Evolutionary conservation across 2,113 vertebrate genomes (phyloP).

Genomic region (Hemicordylus capensis): DNA sequence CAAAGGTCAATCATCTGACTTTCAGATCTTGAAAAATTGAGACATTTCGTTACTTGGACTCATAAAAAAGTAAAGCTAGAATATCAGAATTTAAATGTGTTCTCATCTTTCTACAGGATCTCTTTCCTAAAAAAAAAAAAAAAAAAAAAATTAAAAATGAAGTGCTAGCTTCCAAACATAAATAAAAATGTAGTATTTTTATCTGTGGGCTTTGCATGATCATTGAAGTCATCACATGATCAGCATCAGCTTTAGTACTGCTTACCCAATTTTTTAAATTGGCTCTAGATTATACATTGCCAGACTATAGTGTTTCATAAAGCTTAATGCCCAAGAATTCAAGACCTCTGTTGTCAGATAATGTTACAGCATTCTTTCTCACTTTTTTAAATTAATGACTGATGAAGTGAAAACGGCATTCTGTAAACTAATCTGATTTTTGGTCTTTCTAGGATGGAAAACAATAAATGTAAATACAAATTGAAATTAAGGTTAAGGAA

Average conservation of each 20-base stretch:
- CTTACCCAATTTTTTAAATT: conserved; percentile 15
- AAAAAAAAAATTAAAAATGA: no score
- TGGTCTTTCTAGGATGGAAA: conserved; percentile 50
- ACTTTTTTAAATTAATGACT: conserved; percentile 25
- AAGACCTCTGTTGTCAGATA: conserved; percentile 18
- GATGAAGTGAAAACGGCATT: conserved; percentile 34
- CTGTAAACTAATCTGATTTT: conserved; percentile 47
- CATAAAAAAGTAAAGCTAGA: background rate
- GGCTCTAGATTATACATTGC: conserved; percentile 32
- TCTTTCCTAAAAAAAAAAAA: background rate
- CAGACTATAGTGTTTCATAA: background rate
- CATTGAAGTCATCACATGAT: background rate
- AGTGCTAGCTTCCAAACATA: background rate
- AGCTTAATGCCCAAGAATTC: conserved; percentile 25
- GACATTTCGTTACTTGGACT: background rate
- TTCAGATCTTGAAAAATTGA: background rate
- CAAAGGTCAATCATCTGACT: background rate
- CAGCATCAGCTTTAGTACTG: conserved; percentile 25
- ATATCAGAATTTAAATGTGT: background rate
- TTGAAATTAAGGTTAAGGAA: conserved; percentile 20
- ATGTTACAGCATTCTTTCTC: background rate
- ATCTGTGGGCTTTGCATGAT: background rate
- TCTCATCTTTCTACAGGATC: background rate
- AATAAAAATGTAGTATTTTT: background rate
- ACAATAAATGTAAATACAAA: conserved; percentile 30